Conservation (phyloP, 2,797 vertebrate genomes). For the Monodelphis domestica region DNA sequence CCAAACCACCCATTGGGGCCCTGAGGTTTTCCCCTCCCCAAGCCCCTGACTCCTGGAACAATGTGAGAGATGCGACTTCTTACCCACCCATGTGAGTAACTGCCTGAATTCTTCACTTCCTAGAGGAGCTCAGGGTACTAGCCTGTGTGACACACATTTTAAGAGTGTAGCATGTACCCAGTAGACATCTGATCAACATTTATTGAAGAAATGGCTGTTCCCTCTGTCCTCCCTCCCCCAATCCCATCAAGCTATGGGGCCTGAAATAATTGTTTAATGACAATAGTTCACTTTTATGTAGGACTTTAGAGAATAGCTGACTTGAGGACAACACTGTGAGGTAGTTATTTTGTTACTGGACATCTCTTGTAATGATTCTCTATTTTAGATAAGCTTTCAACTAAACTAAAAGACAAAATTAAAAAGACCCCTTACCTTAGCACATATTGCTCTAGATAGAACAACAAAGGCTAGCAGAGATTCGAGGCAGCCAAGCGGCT, state of each 20-base stretch:
- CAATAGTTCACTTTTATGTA: neutral
- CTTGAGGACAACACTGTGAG: neutral
- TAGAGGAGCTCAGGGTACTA: neutral
- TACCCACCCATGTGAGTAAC: slow-evolving; percentile 82
- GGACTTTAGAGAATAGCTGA: neutral
- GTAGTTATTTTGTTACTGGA: no score
- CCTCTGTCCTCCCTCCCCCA: neutral
- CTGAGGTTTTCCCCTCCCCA: slow-evolving; percentile 86
- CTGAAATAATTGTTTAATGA: neutral
- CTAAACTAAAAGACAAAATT: no score
- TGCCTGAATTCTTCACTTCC: neutral
- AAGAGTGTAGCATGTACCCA: neutral
- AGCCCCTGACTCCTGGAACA: slow-evolving; percentile 85
- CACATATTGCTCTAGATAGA: neutral
- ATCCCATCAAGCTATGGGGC: neutral
- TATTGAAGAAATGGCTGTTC: neutral
- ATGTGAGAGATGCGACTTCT: slow-evolving; percentile 84
- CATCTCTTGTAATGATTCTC: no score
- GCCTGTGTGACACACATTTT: neutral
- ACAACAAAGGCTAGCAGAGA: neutral
- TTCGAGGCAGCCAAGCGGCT: neutral
- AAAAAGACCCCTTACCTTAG: no score
- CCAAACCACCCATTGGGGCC: slow-evolving; percentile 87
- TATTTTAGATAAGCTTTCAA: no score
- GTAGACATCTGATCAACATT: neutral